A percentile compares a stretch with the other conserved stretches of the same genome.
Conservation (phyloP, 2,797 vertebrate genomes). For the Meda fulgida region DNA sequence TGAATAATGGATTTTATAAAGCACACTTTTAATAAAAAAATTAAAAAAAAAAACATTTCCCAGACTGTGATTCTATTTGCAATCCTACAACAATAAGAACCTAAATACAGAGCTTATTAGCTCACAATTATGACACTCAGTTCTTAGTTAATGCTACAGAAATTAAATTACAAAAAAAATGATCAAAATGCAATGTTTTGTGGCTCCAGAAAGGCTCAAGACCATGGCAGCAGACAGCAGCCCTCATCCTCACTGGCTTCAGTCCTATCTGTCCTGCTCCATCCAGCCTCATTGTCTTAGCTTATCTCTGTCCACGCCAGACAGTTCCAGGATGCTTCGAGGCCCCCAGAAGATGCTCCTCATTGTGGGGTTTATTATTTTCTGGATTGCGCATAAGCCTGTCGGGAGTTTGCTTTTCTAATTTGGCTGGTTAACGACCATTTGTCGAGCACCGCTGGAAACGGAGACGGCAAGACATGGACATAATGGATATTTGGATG, state of each 20-base stretch:
- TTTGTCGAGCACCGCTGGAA: slow-evolving; percentile 22
- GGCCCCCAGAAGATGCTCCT: slow-evolving; percentile 57
- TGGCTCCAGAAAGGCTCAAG: slow-evolving; percentile 33
- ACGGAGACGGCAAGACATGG: not conserved
- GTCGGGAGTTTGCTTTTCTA: slow-evolving; percentile 46
- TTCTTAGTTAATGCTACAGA: not conserved
- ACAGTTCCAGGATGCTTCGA: slow-evolving; percentile 53
- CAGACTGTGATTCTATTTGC: not conserved
- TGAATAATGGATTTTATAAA: slow-evolving; percentile 66
- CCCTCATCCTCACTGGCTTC: slow-evolving; percentile 53
- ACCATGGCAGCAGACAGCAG: slow-evolving; percentile 46
- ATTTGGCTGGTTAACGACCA: slow-evolving; percentile 43
- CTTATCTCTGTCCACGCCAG: slow-evolving; percentile 67
- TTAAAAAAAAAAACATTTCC: slow-evolving; percentile 27
- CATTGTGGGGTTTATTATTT: slow-evolving; percentile 56
- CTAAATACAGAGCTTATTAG: not conserved
- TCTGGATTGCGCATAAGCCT: slow-evolving; percentile 48
- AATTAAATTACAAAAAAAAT: not conserved
- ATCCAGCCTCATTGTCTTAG: slow-evolving; percentile 68
- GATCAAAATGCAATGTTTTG: not conserved
- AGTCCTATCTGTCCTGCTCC: slow-evolving; percentile 63
- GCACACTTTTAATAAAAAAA: slow-evolving; percentile 73
- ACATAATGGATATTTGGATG: slow-evolving; percentile 40
- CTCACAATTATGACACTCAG: not conserved
- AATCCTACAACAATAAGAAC: not conserved